Conservation (phyloP, 2,113 vertebrate genomes). For the Centrocercus urophasianus region DNA sequence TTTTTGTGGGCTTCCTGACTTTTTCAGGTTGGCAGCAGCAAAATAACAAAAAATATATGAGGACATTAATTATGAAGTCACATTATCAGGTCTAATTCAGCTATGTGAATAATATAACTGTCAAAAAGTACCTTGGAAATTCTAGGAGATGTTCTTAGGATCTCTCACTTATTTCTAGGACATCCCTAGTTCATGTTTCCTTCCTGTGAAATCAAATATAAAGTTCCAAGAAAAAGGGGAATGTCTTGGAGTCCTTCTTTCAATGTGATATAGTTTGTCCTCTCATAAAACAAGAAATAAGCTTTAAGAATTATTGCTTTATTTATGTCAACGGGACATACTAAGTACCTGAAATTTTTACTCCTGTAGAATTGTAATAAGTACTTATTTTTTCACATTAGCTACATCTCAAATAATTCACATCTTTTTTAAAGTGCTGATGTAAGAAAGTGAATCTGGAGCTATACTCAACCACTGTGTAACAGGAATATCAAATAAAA, state of each 20-base stretch:
- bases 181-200: not conserved
- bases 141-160: slow-evolving; percentile 35
- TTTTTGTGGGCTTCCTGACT: not conserved
- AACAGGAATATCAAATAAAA: not conserved
- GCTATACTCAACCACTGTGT: not conserved
- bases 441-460: not conserved
- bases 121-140: slow-evolving; percentile 46
- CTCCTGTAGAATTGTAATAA: not conserved
- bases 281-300: not conserved
- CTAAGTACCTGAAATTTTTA: not conserved
- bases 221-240: not conserved
- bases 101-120: not conserved
- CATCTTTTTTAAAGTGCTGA: not conserved
- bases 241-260: not conserved
- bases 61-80: slow-evolving; percentile 13
- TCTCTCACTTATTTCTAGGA: slow-evolving; percentile 55
- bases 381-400: too few relatives aligned
- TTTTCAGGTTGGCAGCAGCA: not conserved
- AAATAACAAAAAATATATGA: slow-evolving; percentile 1
- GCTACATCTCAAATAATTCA: not conserved
- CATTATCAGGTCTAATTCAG: not conserved
- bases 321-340: not conserved
- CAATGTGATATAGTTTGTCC: not conserved
- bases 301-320: not conserved
- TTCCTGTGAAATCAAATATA: slow-evolving; percentile 6